Conservation (phyloP, 2,797 vertebrate species). For the Salmo trutta region DNA sequence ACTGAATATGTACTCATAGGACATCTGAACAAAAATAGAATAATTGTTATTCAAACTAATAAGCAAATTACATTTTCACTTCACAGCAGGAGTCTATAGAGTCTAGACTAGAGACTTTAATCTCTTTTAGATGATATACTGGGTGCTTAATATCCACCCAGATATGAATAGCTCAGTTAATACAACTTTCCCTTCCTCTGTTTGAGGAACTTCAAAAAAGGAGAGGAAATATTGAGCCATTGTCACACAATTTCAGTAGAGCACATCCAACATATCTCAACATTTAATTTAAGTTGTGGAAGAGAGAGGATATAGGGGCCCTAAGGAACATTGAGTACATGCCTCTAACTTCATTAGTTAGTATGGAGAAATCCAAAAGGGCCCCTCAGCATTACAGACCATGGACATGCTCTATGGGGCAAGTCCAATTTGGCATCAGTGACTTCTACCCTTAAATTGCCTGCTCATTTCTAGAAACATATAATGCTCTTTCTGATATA, state of each 20-base stretch:
- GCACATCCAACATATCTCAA: not conserved
- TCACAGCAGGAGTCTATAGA: not conserved
- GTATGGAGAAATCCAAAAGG: not conserved
- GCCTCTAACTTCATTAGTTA: not conserved
- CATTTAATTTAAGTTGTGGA: not conserved
- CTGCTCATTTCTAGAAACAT: slow-evolving; percentile 4
- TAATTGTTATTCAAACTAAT: not conserved
- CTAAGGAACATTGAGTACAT: not conserved
- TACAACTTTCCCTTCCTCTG: not conserved
- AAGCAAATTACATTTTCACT: not conserved
- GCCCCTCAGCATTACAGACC: not conserved
- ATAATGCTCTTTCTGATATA: not conserved
- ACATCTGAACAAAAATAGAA: not conserved
- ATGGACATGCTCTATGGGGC: not conserved
- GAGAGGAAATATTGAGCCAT: not conserved
- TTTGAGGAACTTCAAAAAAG: too few relatives aligned
- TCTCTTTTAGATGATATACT: not conserved
- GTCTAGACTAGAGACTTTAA: not conserved
- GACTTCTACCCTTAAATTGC: slow-evolving; percentile 4
- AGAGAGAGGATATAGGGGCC: not conserved
- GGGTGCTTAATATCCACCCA: not conserved
- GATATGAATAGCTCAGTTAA: not conserved
- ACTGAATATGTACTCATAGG: not conserved
- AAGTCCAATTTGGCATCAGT: slow-evolving; percentile 5
- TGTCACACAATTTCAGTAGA: not conserved